Conservation (phyloP, 1,140 invertebrate species). For the Drosophila nebulosa region DNA sequence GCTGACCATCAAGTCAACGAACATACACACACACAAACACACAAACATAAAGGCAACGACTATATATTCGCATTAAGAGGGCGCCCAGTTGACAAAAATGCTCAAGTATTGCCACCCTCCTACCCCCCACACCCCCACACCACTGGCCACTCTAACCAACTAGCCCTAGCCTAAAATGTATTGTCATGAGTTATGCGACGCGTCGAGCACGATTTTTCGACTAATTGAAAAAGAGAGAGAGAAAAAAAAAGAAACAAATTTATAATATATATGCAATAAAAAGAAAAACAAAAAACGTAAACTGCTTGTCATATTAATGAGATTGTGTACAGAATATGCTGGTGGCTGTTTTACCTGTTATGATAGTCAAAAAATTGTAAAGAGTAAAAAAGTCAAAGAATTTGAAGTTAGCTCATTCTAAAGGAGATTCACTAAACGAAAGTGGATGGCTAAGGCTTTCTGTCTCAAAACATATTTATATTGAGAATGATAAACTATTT, state of each 20-base stretch:
- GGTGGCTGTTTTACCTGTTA: too few species aligned
- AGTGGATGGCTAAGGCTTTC: too few species aligned
- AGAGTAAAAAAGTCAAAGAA: too few species aligned
- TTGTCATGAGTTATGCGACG: slow-evolving; percentile 11
- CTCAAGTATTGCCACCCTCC: not conserved
- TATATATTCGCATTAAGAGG: slow-evolving; percentile 74
- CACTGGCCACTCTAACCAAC: not conserved
- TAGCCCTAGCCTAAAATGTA: slow-evolving; percentile 2
- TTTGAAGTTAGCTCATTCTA: too few species aligned
- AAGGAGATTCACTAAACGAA: too few species aligned
- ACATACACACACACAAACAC: not conserved
- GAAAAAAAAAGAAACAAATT: slow-evolving; percentile 6
- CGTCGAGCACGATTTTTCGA: slow-evolving; percentile 38
- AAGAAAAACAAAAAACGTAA: slow-evolving; percentile 20
- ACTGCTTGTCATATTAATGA: slow-evolving; percentile 67
- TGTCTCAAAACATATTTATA: too few species aligned
- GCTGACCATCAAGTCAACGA: slow-evolving; percentile 64
- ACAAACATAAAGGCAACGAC: slow-evolving; percentile 38
- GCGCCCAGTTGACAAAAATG: slow-evolving; percentile 24
- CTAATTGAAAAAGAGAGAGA: slow-evolving; percentile 48
- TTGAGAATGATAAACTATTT: too few species aligned
- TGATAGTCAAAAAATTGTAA: too few species aligned
- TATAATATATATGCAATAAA: not conserved
- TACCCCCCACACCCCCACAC: not conserved
- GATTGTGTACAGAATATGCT: slow-evolving; percentile 45